Base-by-base conservation (phyloP, 2,113 vertebrate genomes). In the Lagopus muta region DNA sequence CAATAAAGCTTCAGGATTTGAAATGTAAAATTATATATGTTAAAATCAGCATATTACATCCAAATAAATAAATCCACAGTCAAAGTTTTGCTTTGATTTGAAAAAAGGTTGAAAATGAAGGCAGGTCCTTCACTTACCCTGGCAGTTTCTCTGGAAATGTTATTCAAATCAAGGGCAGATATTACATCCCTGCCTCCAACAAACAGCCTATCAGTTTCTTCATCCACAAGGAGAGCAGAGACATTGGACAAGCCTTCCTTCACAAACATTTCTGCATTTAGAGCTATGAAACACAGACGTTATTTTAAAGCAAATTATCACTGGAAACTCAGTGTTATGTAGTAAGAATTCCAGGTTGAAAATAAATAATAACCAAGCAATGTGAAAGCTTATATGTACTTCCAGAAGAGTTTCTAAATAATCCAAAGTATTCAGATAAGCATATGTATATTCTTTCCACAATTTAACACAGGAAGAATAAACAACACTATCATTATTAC, bases 111-210 rank as follows among this genome's bases (percentile, higher is more conserved):
- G 48, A 19, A 47, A 40, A 47, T 67, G 50, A 16, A 25, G 5
- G 25, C 8, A 71, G 52, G 7, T n/a, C 40, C 72, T 73, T 75
- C 11, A 40, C 97, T 98, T 96, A 98, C 97, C 78, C 55, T 93
- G n/a, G 95, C 82, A 85, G 97, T 94, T 82, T 80, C 95, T 88
- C 85, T 75, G 24, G 97, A 97, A 75, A 98, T 88, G 88, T 97
- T 72, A 42, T 95, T 94, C 77, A 98, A 92, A 92, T 98, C 97
- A 88, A 98, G 95, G 43, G 96, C 97, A 38, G 98, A 98, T 32
- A 98, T 52, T 61, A 97, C 97, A 82, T 98, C 97, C 93, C 98
- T 97, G n/a, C 98, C 98, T 25, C 98, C 98, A 55, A 97, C 93
- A 86, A 98, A 96, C 88, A 98, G 77, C 57, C 96, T 62, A 11